Percentiles rank a stretch among this genome's conserved stretches.
Evolutionary conservation across 1,140 invertebrate species (phyloP).

Genomic region (Acromyrmex charruanus): DNA sequence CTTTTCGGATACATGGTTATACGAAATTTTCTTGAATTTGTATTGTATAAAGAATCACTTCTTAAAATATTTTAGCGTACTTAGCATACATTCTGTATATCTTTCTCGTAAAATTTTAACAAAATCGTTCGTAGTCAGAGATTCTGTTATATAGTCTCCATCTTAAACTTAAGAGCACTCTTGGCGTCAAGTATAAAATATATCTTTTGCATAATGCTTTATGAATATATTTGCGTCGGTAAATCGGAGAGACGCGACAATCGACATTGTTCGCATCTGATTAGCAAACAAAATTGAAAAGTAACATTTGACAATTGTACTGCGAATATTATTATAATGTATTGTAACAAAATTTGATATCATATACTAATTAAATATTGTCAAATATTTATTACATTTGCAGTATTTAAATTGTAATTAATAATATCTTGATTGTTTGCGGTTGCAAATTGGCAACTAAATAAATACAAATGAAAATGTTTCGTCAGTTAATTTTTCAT

Average conservation of each 20-base stretch:
- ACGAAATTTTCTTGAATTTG: no score
- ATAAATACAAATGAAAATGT: not conserved
- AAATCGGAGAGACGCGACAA: not conserved
- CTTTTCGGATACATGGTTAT: no score
- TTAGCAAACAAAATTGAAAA: not conserved
- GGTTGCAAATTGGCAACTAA: not conserved
- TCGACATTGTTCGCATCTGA: not conserved
- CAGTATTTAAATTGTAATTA: not conserved
- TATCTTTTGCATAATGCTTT: constrained; percentile 26
- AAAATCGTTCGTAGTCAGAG: no score
- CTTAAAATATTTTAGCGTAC: no score
- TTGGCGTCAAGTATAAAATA: not conserved
- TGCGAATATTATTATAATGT: not conserved
- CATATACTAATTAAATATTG: constrained; percentile 9
- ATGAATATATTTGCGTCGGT: constrained; percentile 37
- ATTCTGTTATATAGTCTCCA: no score
- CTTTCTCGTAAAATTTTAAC: no score
- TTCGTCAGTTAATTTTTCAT: not conserved
- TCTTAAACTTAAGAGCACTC: not conserved
- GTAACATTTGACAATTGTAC: not conserved
- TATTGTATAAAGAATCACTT: no score
- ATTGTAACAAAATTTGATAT: not conserved
- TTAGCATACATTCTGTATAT: no score
- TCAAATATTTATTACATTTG: not conserved
- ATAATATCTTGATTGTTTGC: not conserved